These are phyloP conservation scores for Teleogryllus occipitalis DNA, from an alignment of 1,140 invertebrate genomes.

Conservation along the genomic window DNA sequence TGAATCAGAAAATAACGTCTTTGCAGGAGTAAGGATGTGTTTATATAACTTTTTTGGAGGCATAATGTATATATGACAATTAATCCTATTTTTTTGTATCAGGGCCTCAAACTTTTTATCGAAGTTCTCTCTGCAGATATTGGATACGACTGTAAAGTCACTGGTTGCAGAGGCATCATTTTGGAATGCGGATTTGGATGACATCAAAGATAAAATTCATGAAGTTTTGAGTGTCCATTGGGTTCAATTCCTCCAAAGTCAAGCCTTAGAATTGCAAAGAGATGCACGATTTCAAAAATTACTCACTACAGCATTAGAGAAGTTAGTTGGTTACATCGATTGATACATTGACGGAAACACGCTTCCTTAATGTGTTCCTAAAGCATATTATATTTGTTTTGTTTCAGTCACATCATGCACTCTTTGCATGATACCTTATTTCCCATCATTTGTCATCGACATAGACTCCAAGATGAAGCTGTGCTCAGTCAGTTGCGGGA, in stretches of 20 bases:
- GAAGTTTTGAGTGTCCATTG: constrained; percentile 30
- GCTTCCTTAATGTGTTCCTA: neutral
- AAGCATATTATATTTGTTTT: neutral
- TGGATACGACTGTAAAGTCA: neutral
- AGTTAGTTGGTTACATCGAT: constrained; percentile 15
- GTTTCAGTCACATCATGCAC: constrained; percentile 29
- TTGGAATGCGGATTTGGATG: neutral
- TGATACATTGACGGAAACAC: neutral
- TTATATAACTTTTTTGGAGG: neutral
- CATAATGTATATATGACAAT: neutral
- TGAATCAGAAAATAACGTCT: constrained; percentile 15
- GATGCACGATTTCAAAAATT: constrained; percentile 33
- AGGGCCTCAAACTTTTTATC: neutral
- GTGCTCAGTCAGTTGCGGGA: constrained; percentile 29
- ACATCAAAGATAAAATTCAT: constrained; percentile 28
- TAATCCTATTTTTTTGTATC: neutral
- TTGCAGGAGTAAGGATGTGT: constrained; percentile 16
- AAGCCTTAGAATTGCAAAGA: constrained; percentile 29
- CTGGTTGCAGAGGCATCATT: neutral
- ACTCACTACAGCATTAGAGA: constrained; percentile 31
- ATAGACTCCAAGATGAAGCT: constrained; percentile 26
- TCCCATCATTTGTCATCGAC: constrained; percentile 24
- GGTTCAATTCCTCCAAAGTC: constrained; percentile 29
- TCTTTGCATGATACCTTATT: constrained; percentile 30
- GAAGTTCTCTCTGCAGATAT: neutral